Evolutionary conservation across 2,888 invertebrate species (phyloP).

Genomic region (Aproaerema taeniolella): DNA sequence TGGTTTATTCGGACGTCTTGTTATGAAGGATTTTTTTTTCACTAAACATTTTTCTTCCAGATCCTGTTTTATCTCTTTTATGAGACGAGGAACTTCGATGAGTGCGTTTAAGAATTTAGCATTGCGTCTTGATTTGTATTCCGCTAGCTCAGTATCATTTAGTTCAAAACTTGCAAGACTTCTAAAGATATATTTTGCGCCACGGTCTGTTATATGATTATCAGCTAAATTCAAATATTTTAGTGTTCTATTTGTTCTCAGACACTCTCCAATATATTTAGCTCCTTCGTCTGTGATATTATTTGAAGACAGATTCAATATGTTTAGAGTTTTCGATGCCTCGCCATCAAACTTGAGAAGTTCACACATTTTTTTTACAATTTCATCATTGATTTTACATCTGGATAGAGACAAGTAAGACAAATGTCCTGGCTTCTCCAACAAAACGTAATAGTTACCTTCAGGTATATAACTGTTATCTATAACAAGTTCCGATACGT

Average conservation of each 20-base stretch:
- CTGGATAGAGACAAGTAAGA: background rate
- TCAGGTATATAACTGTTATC: slow-evolving; percentile 25
- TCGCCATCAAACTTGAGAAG: background rate
- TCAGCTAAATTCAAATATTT: background rate
- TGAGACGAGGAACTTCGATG: too few species aligned
- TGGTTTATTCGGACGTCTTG: too few species aligned
- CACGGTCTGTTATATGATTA: too few species aligned
- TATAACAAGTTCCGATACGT: background rate
- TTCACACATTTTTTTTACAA: background rate
- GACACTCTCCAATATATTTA: background rate
- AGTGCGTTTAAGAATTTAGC: too few species aligned
- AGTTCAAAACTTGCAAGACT: too few species aligned
- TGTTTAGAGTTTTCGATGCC: slow-evolving; percentile 19
- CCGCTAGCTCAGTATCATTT: too few species aligned
- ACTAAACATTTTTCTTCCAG: too few species aligned
- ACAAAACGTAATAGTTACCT: slow-evolving; percentile 28
- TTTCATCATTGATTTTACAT: background rate
- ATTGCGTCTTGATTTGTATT: too few species aligned
- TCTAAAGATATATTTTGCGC: too few species aligned
- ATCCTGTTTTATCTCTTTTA: too few species aligned
- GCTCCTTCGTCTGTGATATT: slow-evolving; percentile 42
- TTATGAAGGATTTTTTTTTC: too few species aligned
- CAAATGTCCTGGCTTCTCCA: background rate
- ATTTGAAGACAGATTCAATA: slow-evolving; percentile 42
- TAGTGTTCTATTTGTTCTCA: slow-evolving; percentile 1